phyloP scores from a whole-genome alignment of 1,140 invertebrate genomes.

The Leguminivora glycinivorella region DNA sequence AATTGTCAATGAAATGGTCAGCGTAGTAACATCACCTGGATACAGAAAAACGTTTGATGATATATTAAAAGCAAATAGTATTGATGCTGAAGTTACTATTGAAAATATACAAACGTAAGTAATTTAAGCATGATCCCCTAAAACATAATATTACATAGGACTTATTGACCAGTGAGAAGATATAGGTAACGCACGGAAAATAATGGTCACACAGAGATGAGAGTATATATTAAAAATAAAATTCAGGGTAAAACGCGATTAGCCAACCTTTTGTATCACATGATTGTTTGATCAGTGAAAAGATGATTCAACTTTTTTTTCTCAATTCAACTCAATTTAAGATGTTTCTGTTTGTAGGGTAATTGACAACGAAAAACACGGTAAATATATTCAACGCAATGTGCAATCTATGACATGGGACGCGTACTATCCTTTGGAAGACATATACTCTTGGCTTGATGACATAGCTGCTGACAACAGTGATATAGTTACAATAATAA shows the following conservation, averaged over 20 bases:
- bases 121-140: not conserved
- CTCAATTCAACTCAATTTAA: not conserved
- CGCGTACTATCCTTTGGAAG: constrained; percentile 65
- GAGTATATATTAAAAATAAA: no score
- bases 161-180: no score
- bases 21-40: constrained; percentile 11
- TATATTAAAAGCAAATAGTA: constrained; percentile 18
- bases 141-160: not conserved
- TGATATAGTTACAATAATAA: constrained; percentile 59
- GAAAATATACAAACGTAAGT: constrained; percentile 32
- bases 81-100: constrained; percentile 16
- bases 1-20: not conserved
- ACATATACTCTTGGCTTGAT: constrained; percentile 48
- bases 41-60: constrained; percentile 21
- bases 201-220: no score
- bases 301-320: no score
- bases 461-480: constrained; percentile 60
- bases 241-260: no score
- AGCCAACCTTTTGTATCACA: no score
- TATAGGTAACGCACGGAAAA: no score
- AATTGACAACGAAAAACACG: constrained; percentile 29
- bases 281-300: no score
- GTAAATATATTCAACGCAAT: constrained; percentile 8
- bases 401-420: constrained; percentile 48
- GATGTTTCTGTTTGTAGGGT: constrained; percentile 1